Evolutionary conservation across 2,797 vertebrate genomes (phyloP), one percentile per base, ranked within the genome.

Genomic region (Thamnophis elegans): DNA sequence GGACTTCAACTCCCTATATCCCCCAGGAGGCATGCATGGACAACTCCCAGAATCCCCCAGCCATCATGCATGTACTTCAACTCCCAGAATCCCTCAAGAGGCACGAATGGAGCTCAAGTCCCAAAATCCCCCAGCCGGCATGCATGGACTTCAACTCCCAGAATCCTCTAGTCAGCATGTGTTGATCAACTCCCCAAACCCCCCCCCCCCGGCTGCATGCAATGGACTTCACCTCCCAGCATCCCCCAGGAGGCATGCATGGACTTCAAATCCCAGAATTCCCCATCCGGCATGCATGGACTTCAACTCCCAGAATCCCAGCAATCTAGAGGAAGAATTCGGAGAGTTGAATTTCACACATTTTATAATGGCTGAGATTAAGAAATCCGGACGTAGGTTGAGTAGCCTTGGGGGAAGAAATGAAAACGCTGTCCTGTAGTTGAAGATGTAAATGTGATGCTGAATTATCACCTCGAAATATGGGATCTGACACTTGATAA

Each of bases 111-210:
- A 11, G 2, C 20, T 59, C 59, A 26, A 26, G 22, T 26, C 59
- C 59, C 59, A 11, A 7, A 60, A 60, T 26, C 3, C 59, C 25
- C 25, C 1, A 62, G 11, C 3, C 3, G 1, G 26, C 26, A 62
- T 7, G n/a, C 5, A 18, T 36, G 65, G 65, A 68, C n/a, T 68
- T 68, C n/a, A 32, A 68, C 6, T 3, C 65, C 65, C 65, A 36
- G 14, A 73, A 73, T 20, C 7, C 14, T 26, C 1, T 11, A 62
- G 60, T 0, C 0, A 0, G 60, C 11, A 68, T 16, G 62, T 0
- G 14, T 16, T 13, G 5, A 6, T 59, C 62, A 68, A 68, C 13
- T 16, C 62, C 62, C 62, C 16, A 13, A 65, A 68, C 32, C 13
- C 62, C 11, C 13, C 32, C 13, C 28, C 11, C 13, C 28, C n/a